Percentiles rank a stretch among this genome's conserved stretches.
These are phyloP conservation scores for Leguminivora glycinivorella DNA, from an alignment of 1,140 invertebrate species.

Conservation along the genomic window DNA sequence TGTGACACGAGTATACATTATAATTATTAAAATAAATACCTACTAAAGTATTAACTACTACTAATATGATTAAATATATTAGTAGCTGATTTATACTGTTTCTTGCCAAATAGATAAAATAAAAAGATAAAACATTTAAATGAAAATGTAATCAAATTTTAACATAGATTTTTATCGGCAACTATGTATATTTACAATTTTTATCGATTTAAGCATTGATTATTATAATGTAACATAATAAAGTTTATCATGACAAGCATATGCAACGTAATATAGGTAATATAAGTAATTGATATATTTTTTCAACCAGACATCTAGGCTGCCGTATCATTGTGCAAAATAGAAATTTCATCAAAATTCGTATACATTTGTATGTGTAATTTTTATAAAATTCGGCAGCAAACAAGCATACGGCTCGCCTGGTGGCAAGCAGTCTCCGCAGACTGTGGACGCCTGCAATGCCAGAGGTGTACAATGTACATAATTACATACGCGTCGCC, in stretches of 20 bases:
- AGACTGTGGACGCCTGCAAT: too few relatives aligned
- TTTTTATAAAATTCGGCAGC: too few relatives aligned
- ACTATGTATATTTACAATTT: neutral
- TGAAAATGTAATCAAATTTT: neutral
- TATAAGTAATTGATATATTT: too few relatives aligned
- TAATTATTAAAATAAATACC: neutral
- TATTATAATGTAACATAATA: neutral
- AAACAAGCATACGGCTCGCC: too few relatives aligned
- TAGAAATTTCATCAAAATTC: too few relatives aligned
- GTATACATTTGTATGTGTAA: too few relatives aligned
- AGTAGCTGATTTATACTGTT: neutral
- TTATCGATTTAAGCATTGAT: neutral
- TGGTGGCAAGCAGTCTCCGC: too few relatives aligned
- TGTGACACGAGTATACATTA: neutral
- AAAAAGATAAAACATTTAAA: neutral
- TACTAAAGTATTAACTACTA: neutral
- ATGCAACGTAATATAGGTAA: neutral
- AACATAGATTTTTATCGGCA: neutral
- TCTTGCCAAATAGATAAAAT: neutral
- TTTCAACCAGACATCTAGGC: too few relatives aligned
- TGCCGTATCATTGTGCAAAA: too few relatives aligned
- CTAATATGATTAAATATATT: neutral
- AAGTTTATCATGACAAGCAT: neutral
- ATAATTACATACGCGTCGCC: too few relatives aligned
- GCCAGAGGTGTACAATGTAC: too few relatives aligned